A percentile compares a stretch with the other conserved stretches of the same genome.
Conservation (phyloP, 1,140 invertebrate genomes). For the Ptiloglossa arizonensis region DNA sequence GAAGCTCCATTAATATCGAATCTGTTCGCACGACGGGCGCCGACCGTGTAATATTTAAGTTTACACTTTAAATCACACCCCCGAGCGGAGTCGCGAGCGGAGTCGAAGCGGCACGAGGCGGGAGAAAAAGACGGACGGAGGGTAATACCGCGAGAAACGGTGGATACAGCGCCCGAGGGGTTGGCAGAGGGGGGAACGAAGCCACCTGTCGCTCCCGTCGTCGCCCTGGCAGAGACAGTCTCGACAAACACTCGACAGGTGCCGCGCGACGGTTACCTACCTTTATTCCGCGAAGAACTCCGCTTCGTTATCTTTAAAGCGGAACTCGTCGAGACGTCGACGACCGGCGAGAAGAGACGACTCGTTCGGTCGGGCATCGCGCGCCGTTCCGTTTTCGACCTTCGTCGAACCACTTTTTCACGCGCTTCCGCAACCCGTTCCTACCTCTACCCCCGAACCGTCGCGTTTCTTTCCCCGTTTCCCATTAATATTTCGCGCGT, state of each 20-base stretch:
- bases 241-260: slow-evolving; percentile 70
- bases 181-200: slow-evolving; percentile 40
- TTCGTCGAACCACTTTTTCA: background rate
- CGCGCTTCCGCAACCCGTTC: no score
- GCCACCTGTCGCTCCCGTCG: slow-evolving; percentile 72
- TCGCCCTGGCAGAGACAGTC: slow-evolving; percentile 57
- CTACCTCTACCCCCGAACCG: background rate
- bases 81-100: slow-evolving; percentile 50
- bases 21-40: slow-evolving; percentile 72
- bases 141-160: slow-evolving; percentile 42
- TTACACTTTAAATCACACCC: slow-evolving; percentile 74
- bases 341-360: slow-evolving; percentile 8
- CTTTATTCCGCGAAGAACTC: slow-evolving; percentile 72
- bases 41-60: slow-evolving; percentile 73
- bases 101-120: background rate
- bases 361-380: slow-evolving; percentile 35
- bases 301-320: slow-evolving; percentile 74
- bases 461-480: background rate
- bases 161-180: slow-evolving; percentile 12
- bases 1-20: slow-evolving; percentile 73
- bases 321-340: slow-evolving; percentile 50
- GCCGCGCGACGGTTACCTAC: slow-evolving; percentile 56
- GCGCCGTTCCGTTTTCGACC: slow-evolving; percentile 56
- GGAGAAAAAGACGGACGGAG: slow-evolving; percentile 54
- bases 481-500: slow-evolving; percentile 19